phyloP scores from a whole-genome alignment of 2,888 invertebrate genomes.

The Eristalinus sepulchralis region DNA sequence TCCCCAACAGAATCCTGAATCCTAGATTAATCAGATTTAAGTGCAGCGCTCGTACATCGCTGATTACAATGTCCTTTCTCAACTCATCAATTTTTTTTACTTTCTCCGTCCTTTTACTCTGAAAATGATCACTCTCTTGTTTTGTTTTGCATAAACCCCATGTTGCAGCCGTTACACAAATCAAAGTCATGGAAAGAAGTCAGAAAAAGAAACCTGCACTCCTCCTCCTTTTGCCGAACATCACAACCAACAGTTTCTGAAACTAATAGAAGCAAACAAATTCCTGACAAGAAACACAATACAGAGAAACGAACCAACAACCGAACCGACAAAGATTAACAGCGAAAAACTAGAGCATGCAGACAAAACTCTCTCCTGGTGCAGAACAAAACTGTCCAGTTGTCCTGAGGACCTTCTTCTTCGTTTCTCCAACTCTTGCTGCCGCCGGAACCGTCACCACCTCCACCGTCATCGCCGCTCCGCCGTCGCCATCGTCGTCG shows the following conservation, averaged over 20 bases:
- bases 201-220: neutral
- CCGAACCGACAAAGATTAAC: neutral
- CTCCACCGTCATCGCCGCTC: no score
- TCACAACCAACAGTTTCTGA: neutral
- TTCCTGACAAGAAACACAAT: conserved; percentile 11
- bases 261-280: conserved; percentile 37
- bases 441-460: no score
- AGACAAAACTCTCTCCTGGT: neutral
- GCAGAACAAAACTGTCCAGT: conserved; percentile 30
- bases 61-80: neutral
- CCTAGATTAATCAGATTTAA: neutral
- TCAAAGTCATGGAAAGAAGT: neutral
- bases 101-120: neutral
- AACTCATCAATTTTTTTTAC: neutral
- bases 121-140: neutral
- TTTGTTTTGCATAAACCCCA: conserved; percentile 12
- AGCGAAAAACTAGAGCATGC: conserved; percentile 36
- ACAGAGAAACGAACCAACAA: neutral
- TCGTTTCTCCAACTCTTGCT: neutral
- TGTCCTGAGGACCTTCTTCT: conserved; percentile 8
- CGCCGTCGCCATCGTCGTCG: neutral
- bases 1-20: neutral
- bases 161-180: conserved; percentile 7
- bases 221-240: neutral
- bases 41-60: neutral